These are phyloP conservation scores for Drosophila lowei DNA, from an alignment of 1,140 invertebrate genomes.

Conservation along the genomic window DNA sequence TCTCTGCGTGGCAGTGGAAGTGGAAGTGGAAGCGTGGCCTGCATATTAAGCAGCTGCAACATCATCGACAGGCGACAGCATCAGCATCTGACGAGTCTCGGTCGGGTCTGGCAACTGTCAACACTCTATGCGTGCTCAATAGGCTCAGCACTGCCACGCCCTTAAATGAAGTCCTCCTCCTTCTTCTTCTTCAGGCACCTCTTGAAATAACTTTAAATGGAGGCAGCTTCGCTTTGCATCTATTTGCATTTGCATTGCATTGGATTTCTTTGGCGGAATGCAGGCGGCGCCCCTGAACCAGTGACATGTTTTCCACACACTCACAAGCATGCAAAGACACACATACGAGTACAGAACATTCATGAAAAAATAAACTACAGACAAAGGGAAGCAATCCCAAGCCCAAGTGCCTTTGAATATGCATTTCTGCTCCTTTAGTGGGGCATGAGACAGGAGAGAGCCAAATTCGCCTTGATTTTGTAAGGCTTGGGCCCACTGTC, in stretches of 20 bases:
- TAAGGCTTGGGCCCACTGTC: not conserved
- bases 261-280: constrained; percentile 45
- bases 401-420: constrained; percentile 35
- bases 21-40: constrained; percentile 16
- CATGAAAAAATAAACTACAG: constrained; percentile 22
- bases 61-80: not conserved
- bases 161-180: not conserved
- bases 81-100: constrained; percentile 37
- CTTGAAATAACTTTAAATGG: constrained; percentile 53
- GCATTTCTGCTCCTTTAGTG: constrained; percentile 19
- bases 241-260: constrained; percentile 48
- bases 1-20: constrained; percentile 16
- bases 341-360: not conserved
- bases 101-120: constrained; percentile 44
- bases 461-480: not conserved
- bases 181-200: not conserved
- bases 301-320: constrained; percentile 59
- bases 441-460: not conserved
- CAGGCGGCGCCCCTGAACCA: constrained; percentile 65
- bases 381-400: constrained; percentile 25
- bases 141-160: constrained; percentile 32
- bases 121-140: constrained; percentile 68
- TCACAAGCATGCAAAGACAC: not conserved
- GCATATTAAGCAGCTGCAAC: constrained; percentile 54
- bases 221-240: constrained; percentile 28